Percentiles rank a stretch among this genome's conserved stretches.
Evolutionary conservation across 2,888 invertebrate species (phyloP).

Genomic region (Ectemnius cavifrons): DNA sequence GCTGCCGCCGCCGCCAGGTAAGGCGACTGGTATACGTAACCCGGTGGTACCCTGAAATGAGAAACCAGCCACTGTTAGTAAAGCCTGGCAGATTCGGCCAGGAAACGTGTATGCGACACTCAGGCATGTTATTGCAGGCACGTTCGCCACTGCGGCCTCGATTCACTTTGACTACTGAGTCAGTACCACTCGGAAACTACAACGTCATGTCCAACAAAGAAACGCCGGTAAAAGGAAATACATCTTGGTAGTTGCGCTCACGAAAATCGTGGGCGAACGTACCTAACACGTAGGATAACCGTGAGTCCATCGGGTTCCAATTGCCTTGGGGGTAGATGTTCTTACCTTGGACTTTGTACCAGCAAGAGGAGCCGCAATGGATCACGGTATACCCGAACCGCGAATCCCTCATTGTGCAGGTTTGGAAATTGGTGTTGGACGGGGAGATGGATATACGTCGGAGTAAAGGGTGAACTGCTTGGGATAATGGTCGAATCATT

Average conservation of each 20-base stretch:
- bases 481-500: no score
- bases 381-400: constrained; percentile 31
- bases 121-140: constrained; percentile 40
- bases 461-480: no score
- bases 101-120: constrained; percentile 22
- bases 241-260: not conserved
- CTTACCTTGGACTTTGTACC: constrained; percentile 10
- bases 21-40: constrained; percentile 88
- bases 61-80: constrained; percentile 31
- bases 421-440: not conserved
- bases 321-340: not conserved
- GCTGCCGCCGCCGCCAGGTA: constrained; percentile 81
- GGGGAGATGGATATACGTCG: no score
- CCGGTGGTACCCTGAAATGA: constrained; percentile 83
- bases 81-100: not conserved
- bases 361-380: constrained; percentile 23
- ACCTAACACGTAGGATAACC: constrained; percentile 31
- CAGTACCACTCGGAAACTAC: no score
- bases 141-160: constrained; percentile 28
- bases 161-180: constrained; percentile 18
- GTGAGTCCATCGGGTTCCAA: constrained; percentile 18
- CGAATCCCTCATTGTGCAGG: constrained; percentile 41
- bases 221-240: no score
- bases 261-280: constrained; percentile 11
- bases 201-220: no score